Evolutionary conservation across 2,888 invertebrate genomes (phyloP).

Genomic region (Geophilus truncorum): DNA sequence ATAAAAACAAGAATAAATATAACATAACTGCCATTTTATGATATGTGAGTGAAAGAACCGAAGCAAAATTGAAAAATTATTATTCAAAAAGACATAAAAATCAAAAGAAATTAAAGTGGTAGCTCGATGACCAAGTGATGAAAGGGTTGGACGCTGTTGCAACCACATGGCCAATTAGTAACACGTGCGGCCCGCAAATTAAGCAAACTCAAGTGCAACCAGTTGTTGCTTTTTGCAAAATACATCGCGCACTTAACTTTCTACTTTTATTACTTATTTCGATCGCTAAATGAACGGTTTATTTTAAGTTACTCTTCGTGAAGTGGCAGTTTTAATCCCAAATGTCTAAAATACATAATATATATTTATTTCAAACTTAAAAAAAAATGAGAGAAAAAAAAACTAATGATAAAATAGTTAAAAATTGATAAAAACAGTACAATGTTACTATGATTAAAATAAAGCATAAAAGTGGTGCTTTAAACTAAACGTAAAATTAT

Average conservation of each 20-base stretch:
- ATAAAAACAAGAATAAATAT: neutral
- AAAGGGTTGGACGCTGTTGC: slow-evolving; percentile 12
- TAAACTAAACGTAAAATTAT: too few relatives aligned
- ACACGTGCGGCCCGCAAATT: neutral
- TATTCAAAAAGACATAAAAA: neutral
- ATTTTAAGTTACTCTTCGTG: neutral
- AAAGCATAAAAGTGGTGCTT: too few relatives aligned
- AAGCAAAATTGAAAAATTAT: neutral
- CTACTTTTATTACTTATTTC: neutral
- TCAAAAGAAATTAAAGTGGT: neutral
- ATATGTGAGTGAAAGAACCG: neutral
- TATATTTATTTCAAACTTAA: neutral
- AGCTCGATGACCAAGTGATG: neutral
- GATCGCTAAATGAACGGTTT: neutral
- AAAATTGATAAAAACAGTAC: too few relatives aligned
- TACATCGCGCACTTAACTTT: neutral
- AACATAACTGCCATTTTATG: neutral
- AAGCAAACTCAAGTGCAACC: neutral
- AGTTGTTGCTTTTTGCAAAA: neutral
- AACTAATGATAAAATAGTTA: neutral
- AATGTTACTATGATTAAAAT: neutral
- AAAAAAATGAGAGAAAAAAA: neutral
- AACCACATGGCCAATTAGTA: neutral
- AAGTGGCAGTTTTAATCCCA: neutral
- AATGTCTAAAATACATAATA: neutral